Percentiles rank a stretch among this genome's conserved stretches.
Conservation (phyloP, 2,113 vertebrate species). For the Diphyllodes magnificus region DNA sequence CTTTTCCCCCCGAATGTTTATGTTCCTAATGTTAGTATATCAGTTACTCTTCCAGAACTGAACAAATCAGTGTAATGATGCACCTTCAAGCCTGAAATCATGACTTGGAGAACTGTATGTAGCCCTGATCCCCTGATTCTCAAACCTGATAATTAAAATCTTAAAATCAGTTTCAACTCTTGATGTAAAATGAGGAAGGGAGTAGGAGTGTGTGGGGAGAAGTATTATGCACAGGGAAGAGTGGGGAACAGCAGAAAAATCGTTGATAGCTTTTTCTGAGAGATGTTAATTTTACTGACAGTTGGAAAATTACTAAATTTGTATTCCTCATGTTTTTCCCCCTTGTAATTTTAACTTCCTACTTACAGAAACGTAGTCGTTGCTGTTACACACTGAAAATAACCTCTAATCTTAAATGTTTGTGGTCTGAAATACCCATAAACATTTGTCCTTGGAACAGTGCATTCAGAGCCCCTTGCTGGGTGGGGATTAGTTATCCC, state of each 20-base stretch:
- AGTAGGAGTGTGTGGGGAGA: not conserved
- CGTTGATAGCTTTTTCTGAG: not conserved
- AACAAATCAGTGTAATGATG: not conserved
- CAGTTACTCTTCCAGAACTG: not conserved
- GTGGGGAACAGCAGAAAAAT: not conserved
- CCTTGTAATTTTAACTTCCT: not conserved
- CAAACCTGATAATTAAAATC: not conserved
- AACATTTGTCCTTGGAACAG: not conserved
- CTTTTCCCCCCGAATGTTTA: accelerated
- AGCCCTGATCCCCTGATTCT: not conserved
- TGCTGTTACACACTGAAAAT: not conserved
- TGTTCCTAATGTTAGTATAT: not conserved
- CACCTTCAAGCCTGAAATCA: not conserved
- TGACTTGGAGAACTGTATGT: not conserved
- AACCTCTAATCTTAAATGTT: not conserved
- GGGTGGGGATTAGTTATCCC: not conserved
- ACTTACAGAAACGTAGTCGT: not conserved
- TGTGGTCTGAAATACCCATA: not conserved
- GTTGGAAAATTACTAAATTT: not conserved
- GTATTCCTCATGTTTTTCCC: not conserved
- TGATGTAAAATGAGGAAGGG: not conserved
- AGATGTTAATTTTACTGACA: not conserved
- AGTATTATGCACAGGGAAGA: not conserved
- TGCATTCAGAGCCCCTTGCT: not conserved
- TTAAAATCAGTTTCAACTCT: not conserved